Evolutionary conservation across 2,797 vertebrate species (phyloP).

Genomic region (Percopsis omiscomaycus): DNA sequence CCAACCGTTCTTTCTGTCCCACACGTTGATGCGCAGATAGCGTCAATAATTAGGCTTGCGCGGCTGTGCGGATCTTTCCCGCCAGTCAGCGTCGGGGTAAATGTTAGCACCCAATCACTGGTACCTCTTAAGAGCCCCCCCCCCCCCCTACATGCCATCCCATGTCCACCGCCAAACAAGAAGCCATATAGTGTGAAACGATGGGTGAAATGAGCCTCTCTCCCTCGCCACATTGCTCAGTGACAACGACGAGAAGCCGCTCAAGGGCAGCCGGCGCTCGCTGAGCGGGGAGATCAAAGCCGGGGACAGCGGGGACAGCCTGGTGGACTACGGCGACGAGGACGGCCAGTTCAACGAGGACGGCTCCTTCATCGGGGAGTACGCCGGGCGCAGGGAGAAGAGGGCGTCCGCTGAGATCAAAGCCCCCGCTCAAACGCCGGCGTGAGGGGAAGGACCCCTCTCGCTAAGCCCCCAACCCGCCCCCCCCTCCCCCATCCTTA

Average conservation of each 20-base stretch:
- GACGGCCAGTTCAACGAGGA: slow-evolving; percentile 95
- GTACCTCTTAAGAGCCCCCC: neutral
- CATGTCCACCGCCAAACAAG: slow-evolving; percentile 16
- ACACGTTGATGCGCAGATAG: slow-evolving; percentile 13
- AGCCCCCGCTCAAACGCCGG: slow-evolving; percentile 71
- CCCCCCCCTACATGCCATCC: slow-evolving; percentile 13
- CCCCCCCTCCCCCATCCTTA: neutral
- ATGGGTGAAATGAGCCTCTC: slow-evolving; percentile 53
- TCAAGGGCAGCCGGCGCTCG: slow-evolving; percentile 90
- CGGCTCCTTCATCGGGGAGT: slow-evolving; percentile 96
- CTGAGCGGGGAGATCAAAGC: slow-evolving; percentile 86
- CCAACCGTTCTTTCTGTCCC: slow-evolving; percentile 28
- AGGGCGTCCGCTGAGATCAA: slow-evolving; percentile 87
- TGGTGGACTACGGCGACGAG: slow-evolving; percentile 94
- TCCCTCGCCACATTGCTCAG: slow-evolving; percentile 57
- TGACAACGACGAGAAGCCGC: slow-evolving; percentile 95
- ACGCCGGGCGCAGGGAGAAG: slow-evolving; percentile 86
- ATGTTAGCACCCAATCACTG: too few species aligned
- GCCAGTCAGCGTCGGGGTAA: neutral
- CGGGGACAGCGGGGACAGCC: slow-evolving; percentile 92
- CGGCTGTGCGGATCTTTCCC: neutral
- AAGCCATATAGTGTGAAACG: slow-evolving; percentile 49
- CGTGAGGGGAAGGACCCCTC: slow-evolving; percentile 58
- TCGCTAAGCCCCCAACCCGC: neutral
- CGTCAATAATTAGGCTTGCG: slow-evolving; percentile 2